Evolutionary conservation across 2,888 invertebrate species (phyloP).

Genomic region (Clitarchus hookeri): DNA sequence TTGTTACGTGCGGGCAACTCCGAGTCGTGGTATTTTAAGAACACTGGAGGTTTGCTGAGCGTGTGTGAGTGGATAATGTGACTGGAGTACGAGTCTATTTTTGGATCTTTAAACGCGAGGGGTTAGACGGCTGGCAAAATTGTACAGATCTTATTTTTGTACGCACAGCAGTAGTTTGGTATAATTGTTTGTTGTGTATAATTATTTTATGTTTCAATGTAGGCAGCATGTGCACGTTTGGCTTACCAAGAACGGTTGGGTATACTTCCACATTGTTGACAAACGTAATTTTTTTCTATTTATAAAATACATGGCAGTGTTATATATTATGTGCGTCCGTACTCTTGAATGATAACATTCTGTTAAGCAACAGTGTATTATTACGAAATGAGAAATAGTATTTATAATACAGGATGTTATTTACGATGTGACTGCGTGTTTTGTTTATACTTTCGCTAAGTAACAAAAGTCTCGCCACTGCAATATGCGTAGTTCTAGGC

Average conservation of each 20-base stretch:
- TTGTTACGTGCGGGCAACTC: background rate
- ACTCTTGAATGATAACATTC: no score
- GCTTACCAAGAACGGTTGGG: background rate
- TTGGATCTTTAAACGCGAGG: conserved; percentile 28
- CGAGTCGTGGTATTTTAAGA: conserved; percentile 31
- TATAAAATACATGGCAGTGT: background rate
- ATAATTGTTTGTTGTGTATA: background rate
- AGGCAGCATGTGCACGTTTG: background rate
- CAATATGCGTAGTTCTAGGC: no score
- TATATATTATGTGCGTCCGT: no score
- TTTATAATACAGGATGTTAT: no score
- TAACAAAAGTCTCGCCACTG: no score
- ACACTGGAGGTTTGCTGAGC: conserved; percentile 33
- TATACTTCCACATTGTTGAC: background rate
- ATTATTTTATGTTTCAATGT: background rate
- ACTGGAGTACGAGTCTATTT: conserved; percentile 34
- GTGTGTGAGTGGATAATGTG: conserved; percentile 25
- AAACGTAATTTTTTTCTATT: background rate
- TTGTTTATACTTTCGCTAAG: no score
- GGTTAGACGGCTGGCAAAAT: background rate
- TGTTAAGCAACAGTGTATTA: no score
- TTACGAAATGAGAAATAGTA: no score
- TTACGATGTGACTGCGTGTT: no score
- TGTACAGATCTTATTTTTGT: background rate
- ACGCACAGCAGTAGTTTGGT: background rate